Conservation (phyloP, 1,140 invertebrate genomes). For the Aphis craccivora region DNA sequence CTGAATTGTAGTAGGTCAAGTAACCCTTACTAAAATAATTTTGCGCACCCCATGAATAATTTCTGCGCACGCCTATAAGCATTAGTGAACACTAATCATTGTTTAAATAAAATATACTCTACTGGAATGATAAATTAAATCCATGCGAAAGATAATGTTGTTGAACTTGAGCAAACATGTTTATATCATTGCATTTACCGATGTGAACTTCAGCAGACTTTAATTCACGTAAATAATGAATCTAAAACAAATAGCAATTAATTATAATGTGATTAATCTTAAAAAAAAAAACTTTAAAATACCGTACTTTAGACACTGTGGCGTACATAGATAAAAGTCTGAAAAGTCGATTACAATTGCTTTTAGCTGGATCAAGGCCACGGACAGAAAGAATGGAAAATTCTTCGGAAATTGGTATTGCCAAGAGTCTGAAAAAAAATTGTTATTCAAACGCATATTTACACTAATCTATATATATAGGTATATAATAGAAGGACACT, state of each 20-base stretch:
- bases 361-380: not conserved
- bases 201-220: not conserved
- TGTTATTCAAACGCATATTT: not conserved
- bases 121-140: conserved; percentile 30
- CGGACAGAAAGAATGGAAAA: not conserved
- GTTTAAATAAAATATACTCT: not conserved
- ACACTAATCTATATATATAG: not conserved
- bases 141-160: not conserved
- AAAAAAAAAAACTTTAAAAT: not conserved
- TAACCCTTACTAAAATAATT: too few species aligned
- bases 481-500: not conserved
- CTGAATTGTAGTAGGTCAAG: too few species aligned
- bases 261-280: not conserved
- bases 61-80: too few species aligned
- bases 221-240: not conserved
- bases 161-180: not conserved
- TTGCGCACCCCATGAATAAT: too few species aligned
- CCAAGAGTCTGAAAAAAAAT: not conserved
- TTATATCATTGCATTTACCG: not conserved
- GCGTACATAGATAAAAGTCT: conserved; percentile 11
- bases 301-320: not conserved
- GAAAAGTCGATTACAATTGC: conserved; percentile 14
- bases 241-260: not conserved
- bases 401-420: not conserved
- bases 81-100: not conserved